Conservation (phyloP, 2,888 invertebrate genomes). For the Diogma glabrata region DNA sequence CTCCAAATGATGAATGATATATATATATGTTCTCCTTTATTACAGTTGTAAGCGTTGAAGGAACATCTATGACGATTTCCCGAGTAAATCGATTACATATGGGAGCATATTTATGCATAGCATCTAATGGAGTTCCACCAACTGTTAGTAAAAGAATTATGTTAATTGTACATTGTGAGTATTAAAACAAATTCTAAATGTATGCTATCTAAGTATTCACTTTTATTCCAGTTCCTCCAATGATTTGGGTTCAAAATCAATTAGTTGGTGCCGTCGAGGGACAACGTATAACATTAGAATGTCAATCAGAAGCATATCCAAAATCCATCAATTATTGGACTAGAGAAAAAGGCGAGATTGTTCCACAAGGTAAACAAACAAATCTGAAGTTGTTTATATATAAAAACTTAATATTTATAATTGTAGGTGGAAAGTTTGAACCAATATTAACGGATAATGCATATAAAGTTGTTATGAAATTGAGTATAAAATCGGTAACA, state of each 20-base stretch:
- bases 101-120: conserved; percentile 71
- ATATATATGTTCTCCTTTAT: too few relatives aligned
- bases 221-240: conserved; percentile 72
- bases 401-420: conserved; percentile 19
- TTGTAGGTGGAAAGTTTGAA: conserved; percentile 54
- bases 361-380: conserved; percentile 51
- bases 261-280: conserved; percentile 68
- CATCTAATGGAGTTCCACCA: conserved; percentile 75
- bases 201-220: neutral
- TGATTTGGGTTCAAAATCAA: conserved; percentile 74
- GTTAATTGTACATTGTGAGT: conserved; percentile 72
- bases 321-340: conserved; percentile 79
- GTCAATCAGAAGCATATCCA: conserved; percentile 74
- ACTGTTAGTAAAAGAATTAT: conserved; percentile 81
- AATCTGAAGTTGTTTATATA: neutral
- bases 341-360: conserved; percentile 60
- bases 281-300: conserved; percentile 63
- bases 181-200: conserved; percentile 13
- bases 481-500: conserved; percentile 56
- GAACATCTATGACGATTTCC: conserved; percentile 54
- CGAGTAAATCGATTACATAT: conserved; percentile 65
- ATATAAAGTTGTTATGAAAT: conserved; percentile 64
- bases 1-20: too few relatives aligned
- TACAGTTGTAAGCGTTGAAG: conserved; percentile 55
- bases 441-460: conserved; percentile 58